Percentiles rank a stretch among this genome's conserved stretches.
Evolutionary conservation across 2,888 invertebrate species (phyloP).

Genomic region (Poecilus cupreus): DNA sequence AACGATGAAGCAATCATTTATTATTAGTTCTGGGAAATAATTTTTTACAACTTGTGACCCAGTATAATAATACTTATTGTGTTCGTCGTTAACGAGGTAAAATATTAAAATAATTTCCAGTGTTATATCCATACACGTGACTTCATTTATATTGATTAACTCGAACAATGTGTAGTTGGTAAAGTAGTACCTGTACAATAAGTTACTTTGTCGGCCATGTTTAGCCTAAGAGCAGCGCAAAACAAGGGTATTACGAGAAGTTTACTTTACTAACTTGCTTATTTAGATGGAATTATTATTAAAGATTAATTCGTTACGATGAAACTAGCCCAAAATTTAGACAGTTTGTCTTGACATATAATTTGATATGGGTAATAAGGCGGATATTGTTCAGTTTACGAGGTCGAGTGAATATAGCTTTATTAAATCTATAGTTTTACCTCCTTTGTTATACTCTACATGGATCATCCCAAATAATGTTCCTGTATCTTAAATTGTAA

Average conservation of each 20-base stretch:
- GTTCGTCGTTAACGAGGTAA: neutral
- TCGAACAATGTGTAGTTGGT: neutral
- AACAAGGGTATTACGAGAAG: neutral
- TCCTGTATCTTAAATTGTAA: too few relatives aligned
- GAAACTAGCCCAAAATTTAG: constrained; percentile 16
- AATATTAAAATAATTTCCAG: constrained; percentile 26
- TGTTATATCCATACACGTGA: constrained; percentile 2
- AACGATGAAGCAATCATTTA: neutral
- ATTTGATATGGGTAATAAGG: constrained; percentile 21
- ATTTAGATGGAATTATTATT: constrained; percentile 27
- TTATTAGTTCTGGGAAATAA: neutral
- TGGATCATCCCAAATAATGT: too few relatives aligned
- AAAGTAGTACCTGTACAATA: neutral
- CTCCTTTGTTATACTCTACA: neutral
- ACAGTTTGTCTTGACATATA: constrained; percentile 22
- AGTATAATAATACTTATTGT: neutral
- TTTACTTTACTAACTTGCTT: constrained; percentile 14
- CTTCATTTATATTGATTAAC: constrained; percentile 34
- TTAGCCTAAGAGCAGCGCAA: neutral
- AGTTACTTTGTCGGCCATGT: neutral
- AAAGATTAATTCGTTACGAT: constrained; percentile 4
- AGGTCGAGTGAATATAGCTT: neutral
- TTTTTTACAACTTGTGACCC: neutral
- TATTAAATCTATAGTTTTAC: neutral
- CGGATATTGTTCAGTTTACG: neutral